These are phyloP conservation scores for Xenus cinereus DNA, from an alignment of 2,113 vertebrate genomes.

Conservation along the genomic window DNA sequence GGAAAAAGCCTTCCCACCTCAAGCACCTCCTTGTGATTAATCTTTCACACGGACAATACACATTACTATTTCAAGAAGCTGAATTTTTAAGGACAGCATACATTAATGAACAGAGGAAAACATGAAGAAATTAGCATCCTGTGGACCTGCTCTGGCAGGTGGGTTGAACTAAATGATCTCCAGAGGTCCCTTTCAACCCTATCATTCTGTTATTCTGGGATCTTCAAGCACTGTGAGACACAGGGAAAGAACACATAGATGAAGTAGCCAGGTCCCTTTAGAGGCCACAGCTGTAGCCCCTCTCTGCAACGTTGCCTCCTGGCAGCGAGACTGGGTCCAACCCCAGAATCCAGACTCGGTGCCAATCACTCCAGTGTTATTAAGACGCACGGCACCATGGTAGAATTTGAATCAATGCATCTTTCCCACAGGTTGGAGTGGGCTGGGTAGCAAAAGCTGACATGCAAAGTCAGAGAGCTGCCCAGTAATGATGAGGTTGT, in stretches of 20 bases:
- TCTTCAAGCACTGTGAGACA: background rate
- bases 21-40: background rate
- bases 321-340: background rate
- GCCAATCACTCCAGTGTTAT: background rate
- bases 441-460: background rate
- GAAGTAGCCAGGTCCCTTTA: background rate
- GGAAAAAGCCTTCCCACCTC: background rate
- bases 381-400: background rate
- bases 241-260: background rate
- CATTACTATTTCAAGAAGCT: background rate
- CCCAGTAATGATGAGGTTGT: background rate
- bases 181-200: no score
- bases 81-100: background rate
- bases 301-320: background rate
- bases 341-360: background rate
- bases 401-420: background rate
- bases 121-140: background rate
- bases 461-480: background rate
- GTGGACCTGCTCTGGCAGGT: no score
- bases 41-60: background rate
- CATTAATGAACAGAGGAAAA: background rate
- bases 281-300: background rate
- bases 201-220: no score
- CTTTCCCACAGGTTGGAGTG: background rate
- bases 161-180: no score